These are phyloP conservation scores for Nasua narica DNA, from an alignment of 2,797 vertebrate genomes.

Conservation along the genomic window DNA sequence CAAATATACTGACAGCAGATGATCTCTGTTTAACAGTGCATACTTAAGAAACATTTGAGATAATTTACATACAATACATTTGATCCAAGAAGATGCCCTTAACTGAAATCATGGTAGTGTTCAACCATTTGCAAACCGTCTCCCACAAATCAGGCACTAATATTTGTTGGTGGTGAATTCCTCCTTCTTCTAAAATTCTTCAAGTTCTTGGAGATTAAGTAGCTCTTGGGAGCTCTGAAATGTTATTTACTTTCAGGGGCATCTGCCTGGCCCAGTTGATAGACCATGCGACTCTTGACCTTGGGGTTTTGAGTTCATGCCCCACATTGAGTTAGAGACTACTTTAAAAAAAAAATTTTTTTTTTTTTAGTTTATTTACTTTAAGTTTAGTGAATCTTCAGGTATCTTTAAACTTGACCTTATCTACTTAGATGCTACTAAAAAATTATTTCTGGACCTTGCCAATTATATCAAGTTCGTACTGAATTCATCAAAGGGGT, in stretches of 20 bases:
- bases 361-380: slow-evolving; percentile 48
- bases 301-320: background rate
- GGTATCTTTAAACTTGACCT: slow-evolving; percentile 64
- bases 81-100: slow-evolving; percentile 1
- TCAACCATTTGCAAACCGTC: background rate
- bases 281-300: background rate
- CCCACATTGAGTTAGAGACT: background rate
- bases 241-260: slow-evolving; percentile 50
- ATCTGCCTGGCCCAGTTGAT: background rate
- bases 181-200: slow-evolving; percentile 3
- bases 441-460: slow-evolving; percentile 68
- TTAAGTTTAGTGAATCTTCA: slow-evolving; percentile 51
- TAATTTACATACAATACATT: background rate
- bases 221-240: background rate
- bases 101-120: slow-evolving; percentile 5
- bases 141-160: background rate
- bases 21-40: slow-evolving; percentile 7
- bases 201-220: background rate
- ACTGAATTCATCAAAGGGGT: background rate
- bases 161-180: background rate
- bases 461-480: slow-evolving; percentile 59
- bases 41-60: background rate
- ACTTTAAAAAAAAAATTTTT: background rate
- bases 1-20: background rate
- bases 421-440: slow-evolving; percentile 71